Conservation (phyloP, 2,888 invertebrate genomes). For the Leucania comma region DNA sequence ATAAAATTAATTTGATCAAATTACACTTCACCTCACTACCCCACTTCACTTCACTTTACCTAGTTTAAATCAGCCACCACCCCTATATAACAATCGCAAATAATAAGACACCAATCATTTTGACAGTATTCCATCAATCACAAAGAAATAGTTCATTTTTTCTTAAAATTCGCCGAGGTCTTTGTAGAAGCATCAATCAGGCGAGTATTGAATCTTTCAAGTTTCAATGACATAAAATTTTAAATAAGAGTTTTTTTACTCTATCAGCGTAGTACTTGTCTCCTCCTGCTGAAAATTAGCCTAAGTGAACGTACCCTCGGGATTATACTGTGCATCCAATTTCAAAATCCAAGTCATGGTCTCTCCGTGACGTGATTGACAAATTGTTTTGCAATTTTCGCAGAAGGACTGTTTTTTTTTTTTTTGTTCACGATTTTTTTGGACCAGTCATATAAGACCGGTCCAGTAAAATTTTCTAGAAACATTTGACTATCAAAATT, state of each 20-base stretch:
- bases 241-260: not conserved
- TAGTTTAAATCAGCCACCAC: not conserved
- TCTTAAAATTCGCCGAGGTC: conserved; percentile 9
- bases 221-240: not conserved
- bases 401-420: too few relatives aligned
- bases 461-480: too few relatives aligned
- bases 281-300: too few relatives aligned
- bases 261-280: too few relatives aligned
- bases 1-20: not conserved
- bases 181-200: conserved; percentile 9
- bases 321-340: too few relatives aligned
- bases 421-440: too few relatives aligned
- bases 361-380: too few relatives aligned
- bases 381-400: too few relatives aligned
- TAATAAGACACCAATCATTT: conserved; percentile 15
- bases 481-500: too few relatives aligned
- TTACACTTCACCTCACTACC: not conserved
- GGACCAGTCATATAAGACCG: too few relatives aligned
- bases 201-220: conserved; percentile 11
- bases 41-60: not conserved
- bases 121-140: conserved; percentile 27
- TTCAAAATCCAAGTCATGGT: too few relatives aligned
- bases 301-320: too few relatives aligned
- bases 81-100: conserved; percentile 32
- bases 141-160: conserved; percentile 9